A percentile compares a stretch with the other conserved stretches of the same genome.
Evolutionary conservation across 2,113 vertebrate genomes (phyloP).

Genomic region (Lutjanus erythropterus): DNA sequence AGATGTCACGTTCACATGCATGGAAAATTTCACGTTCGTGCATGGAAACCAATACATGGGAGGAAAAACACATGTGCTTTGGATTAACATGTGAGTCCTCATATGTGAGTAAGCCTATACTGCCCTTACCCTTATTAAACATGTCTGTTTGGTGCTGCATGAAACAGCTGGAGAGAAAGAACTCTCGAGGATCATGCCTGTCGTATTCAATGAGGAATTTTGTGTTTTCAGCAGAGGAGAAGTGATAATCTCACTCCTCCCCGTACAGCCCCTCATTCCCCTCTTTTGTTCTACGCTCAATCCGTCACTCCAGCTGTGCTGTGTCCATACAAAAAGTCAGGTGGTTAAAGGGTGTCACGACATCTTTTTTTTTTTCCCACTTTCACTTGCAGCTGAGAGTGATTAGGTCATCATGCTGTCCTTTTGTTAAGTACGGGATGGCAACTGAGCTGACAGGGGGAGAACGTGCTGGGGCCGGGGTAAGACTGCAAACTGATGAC

Average conservation of each 20-base stretch:
- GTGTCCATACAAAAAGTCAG: constrained; percentile 48
- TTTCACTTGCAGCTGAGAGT: constrained; percentile 64
- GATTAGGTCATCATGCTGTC: constrained; percentile 66
- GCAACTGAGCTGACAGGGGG: constrained; percentile 20
- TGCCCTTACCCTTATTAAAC: constrained; percentile 31
- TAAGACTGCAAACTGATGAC: constrained; percentile 41
- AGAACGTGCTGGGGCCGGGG: not conserved
- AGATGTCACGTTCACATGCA: constrained; percentile 6
- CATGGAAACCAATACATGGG: constrained; percentile 20
- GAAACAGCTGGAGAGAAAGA: constrained; percentile 47
- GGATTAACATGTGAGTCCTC: constrained; percentile 44
- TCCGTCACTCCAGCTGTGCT: constrained; percentile 64
- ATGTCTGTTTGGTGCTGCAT: constrained; percentile 30
- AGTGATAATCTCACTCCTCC: constrained; percentile 19
- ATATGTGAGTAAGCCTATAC: constrained; percentile 34
- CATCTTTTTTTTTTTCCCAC: constrained; percentile 35
- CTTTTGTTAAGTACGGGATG: constrained; percentile 41
- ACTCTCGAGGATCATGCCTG: not conserved
- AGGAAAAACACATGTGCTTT: constrained; percentile 51
- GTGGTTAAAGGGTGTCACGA: constrained; percentile 38
- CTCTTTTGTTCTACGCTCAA: constrained; percentile 17
- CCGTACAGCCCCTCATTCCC: not conserved
- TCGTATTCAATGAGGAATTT: constrained; percentile 53
- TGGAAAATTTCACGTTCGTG: constrained; percentile 5
- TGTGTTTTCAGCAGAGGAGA: constrained; percentile 45